Conservation (phyloP, 2,797 vertebrate species). For the Liparis tanakae region DNA sequence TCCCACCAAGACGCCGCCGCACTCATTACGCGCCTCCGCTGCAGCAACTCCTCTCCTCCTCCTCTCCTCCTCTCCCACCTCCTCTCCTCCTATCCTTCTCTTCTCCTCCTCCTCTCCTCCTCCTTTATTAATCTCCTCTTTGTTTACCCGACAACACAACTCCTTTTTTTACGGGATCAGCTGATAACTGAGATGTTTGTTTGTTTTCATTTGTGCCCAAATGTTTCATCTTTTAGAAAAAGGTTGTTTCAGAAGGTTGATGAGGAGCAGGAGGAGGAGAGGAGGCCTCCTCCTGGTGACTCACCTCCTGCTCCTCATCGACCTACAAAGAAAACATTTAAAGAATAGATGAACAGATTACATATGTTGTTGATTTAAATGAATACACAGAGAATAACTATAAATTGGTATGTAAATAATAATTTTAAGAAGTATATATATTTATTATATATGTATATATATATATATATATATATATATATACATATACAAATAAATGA, state of each 20-base stretch:
- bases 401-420: background rate
- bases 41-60: background rate
- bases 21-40: conserved; percentile 21
- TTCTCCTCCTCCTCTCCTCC: no score
- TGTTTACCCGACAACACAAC: background rate
- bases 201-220: background rate
- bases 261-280: background rate
- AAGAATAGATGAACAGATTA: no score
- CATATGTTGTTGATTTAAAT: no score
- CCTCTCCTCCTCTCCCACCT: background rate
- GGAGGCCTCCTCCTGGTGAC: background rate
- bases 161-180: background rate
- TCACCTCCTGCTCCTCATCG: no score
- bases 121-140: background rate
- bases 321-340: background rate
- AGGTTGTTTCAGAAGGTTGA: no score
- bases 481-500: no score
- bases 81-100: no score
- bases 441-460: no score
- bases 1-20: conserved; percentile 55
- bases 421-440: no score
- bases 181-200: background rate
- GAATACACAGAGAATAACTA: background rate
- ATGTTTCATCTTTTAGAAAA: no score
- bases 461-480: no score